Conservation (phyloP, 2,888 invertebrate species). For the Sarcophaga carnaria region DNA sequence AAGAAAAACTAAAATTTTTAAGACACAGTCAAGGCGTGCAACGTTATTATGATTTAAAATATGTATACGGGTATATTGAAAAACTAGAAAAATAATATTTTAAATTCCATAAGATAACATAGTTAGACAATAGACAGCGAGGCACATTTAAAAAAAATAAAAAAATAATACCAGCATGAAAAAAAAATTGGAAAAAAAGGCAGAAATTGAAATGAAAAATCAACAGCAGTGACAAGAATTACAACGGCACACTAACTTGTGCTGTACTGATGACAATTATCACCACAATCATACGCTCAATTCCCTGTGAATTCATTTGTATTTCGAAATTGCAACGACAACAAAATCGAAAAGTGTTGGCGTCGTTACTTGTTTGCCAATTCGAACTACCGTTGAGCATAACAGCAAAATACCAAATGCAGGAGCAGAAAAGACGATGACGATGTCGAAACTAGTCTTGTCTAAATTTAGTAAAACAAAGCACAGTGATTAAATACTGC, state of each 20-base stretch:
- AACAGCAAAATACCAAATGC: not conserved
- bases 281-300: conserved; percentile 12
- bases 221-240: not conserved
- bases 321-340: not conserved
- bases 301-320: conserved; percentile 12
- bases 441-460: conserved; percentile 48
- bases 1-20: conserved; percentile 12
- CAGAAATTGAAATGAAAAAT: not conserved
- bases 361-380: not conserved
- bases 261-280: conserved; percentile 39
- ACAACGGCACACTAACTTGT: conserved; percentile 43
- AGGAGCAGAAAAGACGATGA: conserved; percentile 28
- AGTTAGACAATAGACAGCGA: too few relatives aligned
- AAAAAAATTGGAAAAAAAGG: not conserved
- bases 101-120: too few relatives aligned
- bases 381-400: not conserved
- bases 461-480: conserved; percentile 43
- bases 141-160: too few relatives aligned
- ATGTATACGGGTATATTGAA: not conserved
- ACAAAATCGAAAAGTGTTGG: conserved; percentile 30
- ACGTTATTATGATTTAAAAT: conserved; percentile 10
- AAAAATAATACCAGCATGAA: too few relatives aligned
- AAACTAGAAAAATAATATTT: not conserved
- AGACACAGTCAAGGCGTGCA: conserved; percentile 38
- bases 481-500: conserved; percentile 12